These are phyloP conservation scores for Muscina levida DNA, from an alignment of 2,888 invertebrate species.

Conservation along the genomic window DNA sequence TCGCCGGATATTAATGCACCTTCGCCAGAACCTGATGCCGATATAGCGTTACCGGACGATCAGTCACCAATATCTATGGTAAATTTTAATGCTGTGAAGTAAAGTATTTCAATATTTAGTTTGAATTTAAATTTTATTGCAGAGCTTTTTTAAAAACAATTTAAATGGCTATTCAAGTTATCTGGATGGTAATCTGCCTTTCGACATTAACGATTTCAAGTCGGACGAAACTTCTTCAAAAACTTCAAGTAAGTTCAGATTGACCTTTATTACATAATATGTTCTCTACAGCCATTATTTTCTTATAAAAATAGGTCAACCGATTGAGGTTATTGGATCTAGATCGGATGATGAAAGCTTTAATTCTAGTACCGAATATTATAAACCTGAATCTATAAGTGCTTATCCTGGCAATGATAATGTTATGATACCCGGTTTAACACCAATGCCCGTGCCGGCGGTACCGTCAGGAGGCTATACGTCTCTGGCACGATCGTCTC, in stretches of 20 bases:
- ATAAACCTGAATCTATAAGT: slow-evolving; percentile 79
- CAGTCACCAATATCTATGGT: slow-evolving; percentile 73
- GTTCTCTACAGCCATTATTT: not conserved
- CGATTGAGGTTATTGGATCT: slow-evolving; percentile 83
- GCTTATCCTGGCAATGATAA: slow-evolving; percentile 70
- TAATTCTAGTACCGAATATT: slow-evolving; percentile 80
- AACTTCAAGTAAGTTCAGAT: slow-evolving; percentile 60
- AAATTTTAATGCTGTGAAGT: slow-evolving; percentile 27
- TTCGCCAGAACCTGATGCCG: slow-evolving; percentile 91
- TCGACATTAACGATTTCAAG: slow-evolving; percentile 81
- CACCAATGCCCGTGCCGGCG: slow-evolving; percentile 72
- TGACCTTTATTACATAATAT: slow-evolving; percentile 1
- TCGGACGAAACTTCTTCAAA: slow-evolving; percentile 71
- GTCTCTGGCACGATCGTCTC: slow-evolving; percentile 70
- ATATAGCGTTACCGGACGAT: slow-evolving; percentile 87
- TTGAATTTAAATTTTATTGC: slow-evolving; percentile 22
- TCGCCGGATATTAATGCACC: slow-evolving; percentile 84
- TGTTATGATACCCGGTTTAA: slow-evolving; percentile 68
- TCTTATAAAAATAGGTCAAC: slow-evolving; percentile 78
- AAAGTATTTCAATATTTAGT: not conserved
- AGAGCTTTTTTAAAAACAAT: slow-evolving; percentile 76
- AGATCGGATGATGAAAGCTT: slow-evolving; percentile 81
- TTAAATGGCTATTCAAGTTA: slow-evolving; percentile 84
- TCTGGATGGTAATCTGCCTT: slow-evolving; percentile 84
- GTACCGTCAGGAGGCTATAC: slow-evolving; percentile 72